Base-by-base conservation (phyloP, 2,797 vertebrate species). In the Phoebastria nigripes region DNA sequence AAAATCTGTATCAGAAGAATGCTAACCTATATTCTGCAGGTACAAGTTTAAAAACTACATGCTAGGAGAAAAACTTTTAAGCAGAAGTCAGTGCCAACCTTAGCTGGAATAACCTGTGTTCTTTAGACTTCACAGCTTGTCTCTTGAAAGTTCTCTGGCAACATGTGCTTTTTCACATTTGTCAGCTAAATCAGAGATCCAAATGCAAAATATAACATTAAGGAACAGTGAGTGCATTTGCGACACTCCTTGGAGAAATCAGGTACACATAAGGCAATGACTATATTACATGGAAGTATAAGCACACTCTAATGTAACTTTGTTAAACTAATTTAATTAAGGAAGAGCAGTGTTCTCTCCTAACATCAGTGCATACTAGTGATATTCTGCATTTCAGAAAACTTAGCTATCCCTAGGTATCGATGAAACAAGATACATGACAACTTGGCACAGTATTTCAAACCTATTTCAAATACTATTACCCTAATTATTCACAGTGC, bases 61-160 rank as follows among this genome's bases (percentile, higher is more conserved):
- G 56, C 41, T 82, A 54, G 42, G 24, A 90, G 51, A 51, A 90
- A 94, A 95, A 94, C 88, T 94, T 96, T 59, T 15, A 89, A 73
- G 56, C 2, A 5, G 44, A 93, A 96, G 63, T 74, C 1, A 12
- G 54, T 95, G 93, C 88, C 95, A 97, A 67, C 55, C 63, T 95
- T 95, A 66, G 81, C 90, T 92, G 71, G 91, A 96, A 93, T 97
- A 95, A 95, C 93, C 92, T 95, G 83, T 89, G 88, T 93, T 95
- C 94, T 89, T 90, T 37, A 94, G 86, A 87, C 61, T 90, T 93
- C 90, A 92, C 95, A 96, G 93, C 81, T 94, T 92, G 94, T 94
- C 91, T 95, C 95, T 82, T 96, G 94, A 94, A 96, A 93, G 88
- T 94, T 96, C 90, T 90, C 91, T 97, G 96, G 94, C 95, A 97